Evolutionary conservation across 2,113 vertebrate genomes (phyloP).

Genomic region (Pterophyllum scalare): DNA sequence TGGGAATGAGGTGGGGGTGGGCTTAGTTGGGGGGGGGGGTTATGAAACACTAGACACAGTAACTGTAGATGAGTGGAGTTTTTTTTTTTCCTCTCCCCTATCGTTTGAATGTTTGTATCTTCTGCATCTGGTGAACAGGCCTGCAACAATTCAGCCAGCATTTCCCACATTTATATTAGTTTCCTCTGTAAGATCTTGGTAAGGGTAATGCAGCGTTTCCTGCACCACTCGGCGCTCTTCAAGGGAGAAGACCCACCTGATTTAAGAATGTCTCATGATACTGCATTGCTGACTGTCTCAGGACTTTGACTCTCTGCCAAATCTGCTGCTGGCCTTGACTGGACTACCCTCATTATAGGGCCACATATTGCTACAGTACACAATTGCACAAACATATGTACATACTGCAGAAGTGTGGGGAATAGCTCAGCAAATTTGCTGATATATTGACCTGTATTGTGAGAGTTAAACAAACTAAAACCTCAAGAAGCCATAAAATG

Average conservation of each 20-base stretch:
- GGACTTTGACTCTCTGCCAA: conserved; percentile 57
- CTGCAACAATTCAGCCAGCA: conserved; percentile 13
- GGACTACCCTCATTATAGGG: conserved; percentile 52
- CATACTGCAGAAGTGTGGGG: background rate
- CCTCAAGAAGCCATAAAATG: background rate
- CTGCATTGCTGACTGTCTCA: conserved; percentile 52
- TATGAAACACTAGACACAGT: conserved; percentile 38
- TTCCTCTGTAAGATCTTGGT: conserved; percentile 10
- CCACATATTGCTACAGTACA: conserved; percentile 37
- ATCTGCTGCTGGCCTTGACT: conserved; percentile 52
- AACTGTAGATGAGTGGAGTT: background rate
- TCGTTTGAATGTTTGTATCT: conserved; percentile 31
- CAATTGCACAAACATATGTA: background rate
- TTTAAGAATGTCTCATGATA: conserved; percentile 59
- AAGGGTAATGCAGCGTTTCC: conserved; percentile 24
- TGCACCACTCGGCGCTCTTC: conserved; percentile 25
- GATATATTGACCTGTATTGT: background rate
- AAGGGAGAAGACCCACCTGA: conserved; percentile 59
- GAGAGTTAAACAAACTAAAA: conserved; percentile 1
- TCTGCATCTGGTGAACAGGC: conserved; percentile 55
- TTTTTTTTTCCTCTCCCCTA: background rate
- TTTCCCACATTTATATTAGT: conserved; percentile 23
- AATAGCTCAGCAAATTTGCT: conserved; percentile 5
- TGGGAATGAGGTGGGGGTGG: background rate
- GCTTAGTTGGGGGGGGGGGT: background rate